Conservation (phyloP, 2,888 invertebrate genomes). For the Tupiocoris notatus region DNA sequence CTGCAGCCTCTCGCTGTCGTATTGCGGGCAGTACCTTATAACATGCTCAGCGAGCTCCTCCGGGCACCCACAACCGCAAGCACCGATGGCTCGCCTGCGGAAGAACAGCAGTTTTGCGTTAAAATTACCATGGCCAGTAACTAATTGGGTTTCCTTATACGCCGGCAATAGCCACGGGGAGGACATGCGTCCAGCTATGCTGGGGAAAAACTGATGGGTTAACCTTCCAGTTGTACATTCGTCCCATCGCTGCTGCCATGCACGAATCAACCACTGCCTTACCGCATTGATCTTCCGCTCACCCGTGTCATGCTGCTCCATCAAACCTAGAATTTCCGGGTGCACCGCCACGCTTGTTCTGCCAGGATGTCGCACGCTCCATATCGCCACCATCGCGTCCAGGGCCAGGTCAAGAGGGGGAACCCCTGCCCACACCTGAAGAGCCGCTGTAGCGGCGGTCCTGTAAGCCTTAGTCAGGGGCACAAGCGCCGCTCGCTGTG, state of each 20-base stretch:
- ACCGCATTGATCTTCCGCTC: background rate
- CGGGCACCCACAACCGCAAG: background rate
- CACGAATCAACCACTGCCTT: background rate
- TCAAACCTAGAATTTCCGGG: background rate
- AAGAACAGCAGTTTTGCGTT: background rate
- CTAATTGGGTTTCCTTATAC: background rate
- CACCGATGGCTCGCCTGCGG: background rate
- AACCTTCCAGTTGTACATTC: background rate
- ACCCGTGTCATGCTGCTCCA: background rate
- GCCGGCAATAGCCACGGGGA: background rate
- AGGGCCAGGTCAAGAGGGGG: background rate
- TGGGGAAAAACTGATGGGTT: too few relatives aligned
- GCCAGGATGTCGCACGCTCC: background rate
- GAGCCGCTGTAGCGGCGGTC: background rate
- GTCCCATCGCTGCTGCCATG: background rate
- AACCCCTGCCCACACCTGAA: background rate
- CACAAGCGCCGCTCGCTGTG: background rate
- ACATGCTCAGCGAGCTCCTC: too few relatives aligned
- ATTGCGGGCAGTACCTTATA: too few relatives aligned
- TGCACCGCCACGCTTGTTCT: background rate
- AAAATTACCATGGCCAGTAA: background rate
- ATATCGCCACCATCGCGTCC: background rate
- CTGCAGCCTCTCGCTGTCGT: too few relatives aligned
- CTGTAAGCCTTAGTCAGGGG: background rate
- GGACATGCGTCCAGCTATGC: background rate